Conservation (phyloP, 2,113 vertebrate species). For the Gasterosteus aculeatus region DNA sequence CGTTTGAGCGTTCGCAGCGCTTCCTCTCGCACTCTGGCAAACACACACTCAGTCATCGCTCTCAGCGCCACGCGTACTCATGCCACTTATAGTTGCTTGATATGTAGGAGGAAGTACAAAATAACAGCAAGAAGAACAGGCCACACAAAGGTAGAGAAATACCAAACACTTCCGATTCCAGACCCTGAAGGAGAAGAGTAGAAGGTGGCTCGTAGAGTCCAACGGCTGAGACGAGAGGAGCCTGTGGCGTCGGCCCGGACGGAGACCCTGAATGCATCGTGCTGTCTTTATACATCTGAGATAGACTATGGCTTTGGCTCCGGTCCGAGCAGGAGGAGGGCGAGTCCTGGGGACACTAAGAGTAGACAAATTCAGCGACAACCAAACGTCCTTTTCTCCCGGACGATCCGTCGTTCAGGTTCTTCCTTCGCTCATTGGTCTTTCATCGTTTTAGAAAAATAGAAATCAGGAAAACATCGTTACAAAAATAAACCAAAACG, state of each 20-base stretch:
- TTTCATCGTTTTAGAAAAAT: conserved; percentile 78
- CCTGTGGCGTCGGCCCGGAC: not conserved
- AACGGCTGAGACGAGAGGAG: conserved; percentile 38
- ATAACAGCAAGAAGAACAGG: conserved; percentile 70
- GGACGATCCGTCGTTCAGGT: conserved; percentile 14
- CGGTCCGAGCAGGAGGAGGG: conserved; percentile 45
- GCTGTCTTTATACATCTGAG: conserved; percentile 41
- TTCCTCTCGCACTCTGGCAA: conserved; percentile 23
- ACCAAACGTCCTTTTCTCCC: conserved; percentile 1
- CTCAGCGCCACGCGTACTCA: conserved; percentile 42
- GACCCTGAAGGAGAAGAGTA: conserved; percentile 47
- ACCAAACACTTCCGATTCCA: conserved; percentile 58
- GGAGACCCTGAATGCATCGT: conserved; percentile 56
- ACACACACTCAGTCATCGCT: conserved; percentile 41
- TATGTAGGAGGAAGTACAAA: conserved; percentile 73
- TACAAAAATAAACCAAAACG: conserved; percentile 80
- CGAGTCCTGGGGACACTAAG: conserved; percentile 36
- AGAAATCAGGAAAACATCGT: conserved; percentile 75
- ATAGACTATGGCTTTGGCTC: conserved; percentile 73
- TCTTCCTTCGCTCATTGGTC: conserved; percentile 16
- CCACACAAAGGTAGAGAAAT: conserved; percentile 72
- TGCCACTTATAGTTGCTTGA: conserved; percentile 58
- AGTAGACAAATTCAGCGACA: conserved; percentile 34
- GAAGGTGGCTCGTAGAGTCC: conserved; percentile 14
- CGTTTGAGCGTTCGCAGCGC: conserved; percentile 55